Percentiles rank a stretch among this genome's conserved stretches.
phyloP scores from a whole-genome alignment of 2,797 vertebrate species.

The Cryptoprocta ferox region DNA sequence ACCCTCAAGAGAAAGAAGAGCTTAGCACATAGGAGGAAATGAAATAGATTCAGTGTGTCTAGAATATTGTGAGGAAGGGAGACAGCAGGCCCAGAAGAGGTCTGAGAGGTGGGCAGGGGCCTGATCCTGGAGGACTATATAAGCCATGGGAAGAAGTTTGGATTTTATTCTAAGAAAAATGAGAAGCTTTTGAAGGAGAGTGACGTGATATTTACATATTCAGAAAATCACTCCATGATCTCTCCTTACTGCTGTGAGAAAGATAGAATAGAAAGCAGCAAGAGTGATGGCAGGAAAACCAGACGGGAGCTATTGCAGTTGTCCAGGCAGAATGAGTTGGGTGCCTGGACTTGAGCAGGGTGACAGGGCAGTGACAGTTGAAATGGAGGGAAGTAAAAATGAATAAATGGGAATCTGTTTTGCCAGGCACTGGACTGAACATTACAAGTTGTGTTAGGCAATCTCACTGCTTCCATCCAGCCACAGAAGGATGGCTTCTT shows the following conservation, averaged over 20 bases:
- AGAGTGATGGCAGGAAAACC: neutral
- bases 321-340: neutral
- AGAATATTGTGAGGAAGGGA: neutral
- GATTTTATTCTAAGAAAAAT: constrained; percentile 50
- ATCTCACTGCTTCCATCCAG: neutral
- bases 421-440: neutral
- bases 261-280: constrained; percentile 32
- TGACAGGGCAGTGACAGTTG: neutral
- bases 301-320: neutral
- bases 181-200: constrained; percentile 46
- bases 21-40: neutral
- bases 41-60: neutral
- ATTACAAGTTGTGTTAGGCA: neutral
- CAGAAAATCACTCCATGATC: constrained; percentile 49
- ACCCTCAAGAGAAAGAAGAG: constrained; percentile 44
- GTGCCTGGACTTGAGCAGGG: neutral
- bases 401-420: neutral
- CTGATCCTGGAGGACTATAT: neutral
- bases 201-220: constrained; percentile 52
- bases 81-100: neutral
- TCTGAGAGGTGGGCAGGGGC: neutral
- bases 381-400: constrained; percentile 10
- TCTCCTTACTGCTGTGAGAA: constrained; percentile 43
- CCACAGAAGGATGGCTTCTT: neutral
- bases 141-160: neutral